Conservation (phyloP, 2,113 vertebrate species). For the Onychorhynchus coronatus region DNA sequence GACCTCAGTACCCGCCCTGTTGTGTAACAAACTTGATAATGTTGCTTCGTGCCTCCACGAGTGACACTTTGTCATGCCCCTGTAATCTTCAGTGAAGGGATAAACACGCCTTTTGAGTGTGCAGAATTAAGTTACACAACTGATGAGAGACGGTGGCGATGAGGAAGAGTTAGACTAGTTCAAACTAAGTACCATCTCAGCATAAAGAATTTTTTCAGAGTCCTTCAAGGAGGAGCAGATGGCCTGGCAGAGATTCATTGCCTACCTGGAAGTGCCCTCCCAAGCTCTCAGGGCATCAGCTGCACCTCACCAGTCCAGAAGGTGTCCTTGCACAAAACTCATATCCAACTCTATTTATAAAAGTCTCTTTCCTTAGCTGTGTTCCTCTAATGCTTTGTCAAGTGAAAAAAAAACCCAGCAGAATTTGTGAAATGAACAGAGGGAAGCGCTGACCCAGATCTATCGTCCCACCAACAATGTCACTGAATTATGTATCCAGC, state of each 20-base stretch:
- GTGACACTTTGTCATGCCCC: not conserved
- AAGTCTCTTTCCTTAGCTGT: not conserved
- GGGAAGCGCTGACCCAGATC: not conserved
- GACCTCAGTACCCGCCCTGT: not conserved
- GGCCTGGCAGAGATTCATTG: not conserved
- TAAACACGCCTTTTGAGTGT: not conserved
- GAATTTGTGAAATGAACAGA: not conserved
- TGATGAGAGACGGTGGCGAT: not conserved
- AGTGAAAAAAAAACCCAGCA: not conserved
- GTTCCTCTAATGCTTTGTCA: not conserved
- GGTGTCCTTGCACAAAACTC: not conserved
- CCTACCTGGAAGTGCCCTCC: not conserved
- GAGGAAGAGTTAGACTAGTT: not conserved
- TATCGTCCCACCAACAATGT: not conserved
- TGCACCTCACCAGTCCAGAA: not conserved
- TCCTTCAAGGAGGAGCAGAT: not conserved
- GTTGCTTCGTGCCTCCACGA: not conserved
- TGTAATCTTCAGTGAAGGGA: not conserved
- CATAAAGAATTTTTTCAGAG: not conserved
- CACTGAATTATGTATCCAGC: not conserved
- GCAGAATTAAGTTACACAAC: not conserved
- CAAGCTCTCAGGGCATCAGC: not conserved
- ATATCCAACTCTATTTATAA: not conserved
- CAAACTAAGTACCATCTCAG: not conserved
- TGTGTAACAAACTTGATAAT: not conserved